These are phyloP conservation scores for Agriopis marginaria DNA, from an alignment of 2,888 invertebrate genomes.

Conservation along the genomic window DNA sequence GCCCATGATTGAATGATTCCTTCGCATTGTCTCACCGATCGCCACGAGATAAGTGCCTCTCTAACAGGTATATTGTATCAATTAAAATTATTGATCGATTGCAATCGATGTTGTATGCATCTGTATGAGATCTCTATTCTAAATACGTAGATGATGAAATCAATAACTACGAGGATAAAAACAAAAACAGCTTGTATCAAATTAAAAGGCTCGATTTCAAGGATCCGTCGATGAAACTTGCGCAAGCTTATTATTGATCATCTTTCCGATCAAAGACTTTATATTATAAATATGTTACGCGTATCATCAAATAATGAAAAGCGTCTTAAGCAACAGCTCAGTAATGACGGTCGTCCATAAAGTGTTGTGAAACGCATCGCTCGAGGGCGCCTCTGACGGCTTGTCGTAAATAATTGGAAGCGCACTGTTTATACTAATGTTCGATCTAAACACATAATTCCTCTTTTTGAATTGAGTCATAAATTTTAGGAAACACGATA, in stretches of 20 bases:
- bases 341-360: slow-evolving; percentile 65
- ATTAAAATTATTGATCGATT: slow-evolving; percentile 52
- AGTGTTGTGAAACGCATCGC: slow-evolving; percentile 65
- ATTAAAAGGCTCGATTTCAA: slow-evolving; percentile 19
- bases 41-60: slow-evolving; percentile 48
- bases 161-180: slow-evolving; percentile 12
- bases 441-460: slow-evolving; percentile 71
- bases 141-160: slow-evolving; percentile 20
- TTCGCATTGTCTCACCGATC: slow-evolving; percentile 53
- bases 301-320: slow-evolving; percentile 62
- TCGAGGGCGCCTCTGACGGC: slow-evolving; percentile 59
- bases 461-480: slow-evolving; percentile 75
- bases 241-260: slow-evolving; percentile 21
- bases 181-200: slow-evolving; percentile 15
- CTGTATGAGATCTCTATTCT: slow-evolving; percentile 18
- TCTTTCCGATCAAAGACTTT: slow-evolving; percentile 29
- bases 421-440: slow-evolving; percentile 76
- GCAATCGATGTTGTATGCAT: slow-evolving; percentile 39
- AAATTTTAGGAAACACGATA: slow-evolving; percentile 58
- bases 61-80: slow-evolving; percentile 56
- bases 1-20: slow-evolving; percentile 48
- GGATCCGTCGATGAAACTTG: slow-evolving; percentile 20
- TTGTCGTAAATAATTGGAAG: slow-evolving; percentile 78
- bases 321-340: slow-evolving; percentile 61
- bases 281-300: slow-evolving; percentile 46